Evolutionary conservation across 2,113 vertebrate species (phyloP).

Genomic region (Rhegmatorhina hoffmannsi): DNA sequence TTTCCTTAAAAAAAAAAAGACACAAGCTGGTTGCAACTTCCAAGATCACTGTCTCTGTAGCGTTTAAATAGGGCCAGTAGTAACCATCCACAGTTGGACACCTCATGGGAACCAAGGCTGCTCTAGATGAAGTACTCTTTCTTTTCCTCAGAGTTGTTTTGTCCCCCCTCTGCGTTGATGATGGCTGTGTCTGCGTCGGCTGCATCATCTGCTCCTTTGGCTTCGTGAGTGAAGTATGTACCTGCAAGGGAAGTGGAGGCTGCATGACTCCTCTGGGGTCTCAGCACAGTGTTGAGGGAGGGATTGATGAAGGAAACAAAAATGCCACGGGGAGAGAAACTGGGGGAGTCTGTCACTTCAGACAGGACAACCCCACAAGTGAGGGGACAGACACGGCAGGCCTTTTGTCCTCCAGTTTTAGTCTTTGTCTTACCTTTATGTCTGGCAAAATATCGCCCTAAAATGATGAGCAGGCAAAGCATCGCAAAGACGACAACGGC

Average conservation of each 20-base stretch:
- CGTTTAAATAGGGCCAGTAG: conserved; percentile 76
- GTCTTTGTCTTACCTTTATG: conserved; percentile 91
- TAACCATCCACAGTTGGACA: conserved; percentile 78
- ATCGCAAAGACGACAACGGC: conserved; percentile 98
- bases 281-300: neutral
- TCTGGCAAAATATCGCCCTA: conserved; percentile 98
- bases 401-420: fast-evolving
- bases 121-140: conserved; percentile 99
- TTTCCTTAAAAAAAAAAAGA: conserved; percentile 37
- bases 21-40: conserved; percentile 76
- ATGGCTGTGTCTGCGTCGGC: conserved; percentile 98
- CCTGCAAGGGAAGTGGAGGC: conserved; percentile 77
- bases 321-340: neutral
- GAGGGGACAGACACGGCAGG: fast-evolving
- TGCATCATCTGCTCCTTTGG: conserved; percentile 98
- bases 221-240: conserved; percentile 99
- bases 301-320: fast-evolving
- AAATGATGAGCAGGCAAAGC: conserved; percentile 96
- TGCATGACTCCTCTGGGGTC: conserved; percentile 11
- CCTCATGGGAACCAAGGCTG: conserved; percentile 79
- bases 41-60: conserved; percentile 77
- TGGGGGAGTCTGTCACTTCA: fast-evolving
- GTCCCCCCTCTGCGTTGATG: conserved; percentile 98
- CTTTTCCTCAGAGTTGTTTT: conserved; percentile 98
- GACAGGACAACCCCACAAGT: fast-evolving